Conservation (phyloP, 2,888 invertebrate genomes). For the Megamerina dolium region DNA sequence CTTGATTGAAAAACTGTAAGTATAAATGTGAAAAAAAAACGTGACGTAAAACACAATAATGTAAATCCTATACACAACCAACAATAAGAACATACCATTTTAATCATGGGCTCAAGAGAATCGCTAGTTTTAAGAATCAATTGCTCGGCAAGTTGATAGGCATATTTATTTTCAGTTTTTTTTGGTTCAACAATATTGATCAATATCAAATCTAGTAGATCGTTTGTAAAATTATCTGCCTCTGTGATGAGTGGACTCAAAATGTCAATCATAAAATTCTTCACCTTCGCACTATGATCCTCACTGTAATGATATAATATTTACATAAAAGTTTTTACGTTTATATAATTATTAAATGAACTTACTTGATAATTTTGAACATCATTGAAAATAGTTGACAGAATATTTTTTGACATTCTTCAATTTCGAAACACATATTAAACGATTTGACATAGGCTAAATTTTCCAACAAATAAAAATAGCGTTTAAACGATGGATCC, state of each 20-base stretch:
- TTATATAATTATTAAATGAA: not conserved
- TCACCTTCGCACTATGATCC: slow-evolving; percentile 93
- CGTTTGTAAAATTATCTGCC: slow-evolving; percentile 90
- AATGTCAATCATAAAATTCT: slow-evolving; percentile 94
- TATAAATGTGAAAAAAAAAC: not conserved
- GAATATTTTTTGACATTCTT: slow-evolving; percentile 96
- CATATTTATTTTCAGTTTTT: slow-evolving; percentile 82
- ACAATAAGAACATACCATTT: slow-evolving; percentile 60
- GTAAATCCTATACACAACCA: not conserved
- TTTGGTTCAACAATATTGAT: slow-evolving; percentile 91
- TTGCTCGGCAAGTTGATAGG: slow-evolving; percentile 86
- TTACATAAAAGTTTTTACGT: slow-evolving; percentile 1
- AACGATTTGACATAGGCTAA: slow-evolving; percentile 96
- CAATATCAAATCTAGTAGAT: slow-evolving; percentile 87
- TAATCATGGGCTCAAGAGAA: slow-evolving; percentile 90
- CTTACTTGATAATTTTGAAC: slow-evolving; percentile 94
- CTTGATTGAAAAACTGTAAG: slow-evolving; percentile 89
- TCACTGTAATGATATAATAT: slow-evolving; percentile 56
- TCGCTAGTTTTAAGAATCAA: slow-evolving; percentile 86
- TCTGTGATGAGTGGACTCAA: slow-evolving; percentile 91
- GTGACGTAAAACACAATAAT: too few species aligned
- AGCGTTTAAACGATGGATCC: slow-evolving; percentile 94
- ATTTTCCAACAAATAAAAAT: slow-evolving; percentile 95
- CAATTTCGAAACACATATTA: slow-evolving; percentile 97
- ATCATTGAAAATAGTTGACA: slow-evolving; percentile 87